Evolutionary conservation across 2,888 invertebrate genomes (phyloP), one percentile per base, ranked within the genome.

Genomic region (Clepsis dumicolana): DNA sequence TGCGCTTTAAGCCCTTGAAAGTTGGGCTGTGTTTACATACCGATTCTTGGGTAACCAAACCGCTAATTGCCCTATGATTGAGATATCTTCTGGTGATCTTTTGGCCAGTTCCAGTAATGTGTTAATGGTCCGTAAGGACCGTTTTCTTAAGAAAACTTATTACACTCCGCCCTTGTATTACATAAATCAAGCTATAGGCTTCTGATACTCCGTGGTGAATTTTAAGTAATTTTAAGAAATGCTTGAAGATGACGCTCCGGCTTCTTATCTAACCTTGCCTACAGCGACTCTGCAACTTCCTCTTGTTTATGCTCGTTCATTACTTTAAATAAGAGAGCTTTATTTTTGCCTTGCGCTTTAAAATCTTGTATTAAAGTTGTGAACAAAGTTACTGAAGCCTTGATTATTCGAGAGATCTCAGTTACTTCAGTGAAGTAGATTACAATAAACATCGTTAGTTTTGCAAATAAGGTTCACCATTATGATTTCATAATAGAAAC

Each of bases 271-370:
- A n/a, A 52, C 14, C 25, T 54, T 44, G 41, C 27, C 29, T 21
- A 29, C 54, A 41, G 64, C 41, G n/a, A 12, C 41, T 44, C 44
- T 35, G 18, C 38, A 27, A 29, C 27, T 53, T 53, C 18, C 27
- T 29, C 27, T 18, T 38, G 16, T 53, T 54, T 64, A 44, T 64
- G 54, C 29, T 44, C 29, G 21, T 41, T 38, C 25, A 53, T 64
- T 44, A 38, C n/a, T 41, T 21, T 27, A 27, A 18, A 44, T 60
- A 60, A 27, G 25, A 63, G 63, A 54, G 54, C 44, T 63, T 27
- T 18, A 44, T 32, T 21, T 29, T 56, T 41, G 21, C 4, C 14
- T 52, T 12, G 41, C 27, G 41, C 38, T 44, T 12, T 7, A 12
- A 25, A 21, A 38, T 24, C 10, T 53, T 25, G 1, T 12, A 48